Base-by-base conservation (phyloP, 2,113 vertebrate genomes). In the Callithrix jacchus region DNA sequence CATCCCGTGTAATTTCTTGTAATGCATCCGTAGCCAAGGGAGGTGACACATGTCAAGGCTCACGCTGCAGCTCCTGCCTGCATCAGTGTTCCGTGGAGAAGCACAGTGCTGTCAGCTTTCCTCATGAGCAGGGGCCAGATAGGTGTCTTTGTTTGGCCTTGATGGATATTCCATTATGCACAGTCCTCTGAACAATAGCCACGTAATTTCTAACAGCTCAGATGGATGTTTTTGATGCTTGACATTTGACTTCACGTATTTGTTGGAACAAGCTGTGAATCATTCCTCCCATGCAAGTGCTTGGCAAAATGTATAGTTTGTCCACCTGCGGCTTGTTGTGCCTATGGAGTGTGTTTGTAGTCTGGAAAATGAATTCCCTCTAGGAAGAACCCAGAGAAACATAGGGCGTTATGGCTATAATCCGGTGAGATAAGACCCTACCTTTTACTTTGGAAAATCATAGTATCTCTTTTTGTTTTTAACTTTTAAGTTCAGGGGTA, bases 1-100 rank as follows among this genome's bases (percentile, higher is more conserved):
- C 98, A 98, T 98, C 97, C 98, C 98, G 92, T 98, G 98, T 98
- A 98, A 98, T 98, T 98, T 98, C 98, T 98, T 98, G 97, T 98
- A 98, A 98, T 96, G 96, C 84, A 17, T 97, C 98, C 96, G 97
- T 96, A 97, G 96, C 96, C 84, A 96, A 97, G 95, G 84, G 90
- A 96, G 83, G 87, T 97, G 98, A 98, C 98, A 98, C 96, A 94
- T 97, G 97, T 98, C 97, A 97, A 54, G 97, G 97, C 97, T 98
- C 94, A 76, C 49, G 82, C 94, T 96, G 25, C 40, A 56, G 47
- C 97, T 94, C 92, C 92, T 92, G 79, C 30, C n/a, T 96, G 42
- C 93, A 70, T 94, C 97, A 87, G 94, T 16, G 0, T 74, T 81
- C 20, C 76, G 1, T 40, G n/a, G 96, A 89, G 95, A 97, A 96